Percentiles rank a stretch among this genome's conserved stretches.
These are phyloP conservation scores for Microctonus brassicae DNA, from an alignment of 2,888 invertebrate species.

Conservation along the genomic window DNA sequence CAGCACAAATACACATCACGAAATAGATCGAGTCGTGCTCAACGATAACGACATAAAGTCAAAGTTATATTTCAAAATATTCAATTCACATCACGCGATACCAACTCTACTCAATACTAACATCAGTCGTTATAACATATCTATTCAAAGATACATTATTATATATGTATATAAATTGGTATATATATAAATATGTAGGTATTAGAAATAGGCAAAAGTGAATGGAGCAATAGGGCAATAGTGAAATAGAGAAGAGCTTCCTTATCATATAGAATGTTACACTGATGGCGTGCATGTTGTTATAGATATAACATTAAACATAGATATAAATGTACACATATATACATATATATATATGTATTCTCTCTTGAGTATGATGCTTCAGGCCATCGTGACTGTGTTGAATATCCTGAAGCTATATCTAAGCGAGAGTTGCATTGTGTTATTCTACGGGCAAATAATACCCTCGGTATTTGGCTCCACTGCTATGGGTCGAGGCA, in stretches of 20 bases:
- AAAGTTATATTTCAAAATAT: conserved; percentile 36
- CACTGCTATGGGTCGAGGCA: background rate
- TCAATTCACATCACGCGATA: conserved; percentile 49
- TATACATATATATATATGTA: background rate
- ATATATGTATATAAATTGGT: background rate
- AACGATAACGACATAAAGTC: conserved; percentile 30
- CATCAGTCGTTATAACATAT: conserved; percentile 28
- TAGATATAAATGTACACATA: too few species aligned
- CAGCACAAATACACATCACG: background rate
- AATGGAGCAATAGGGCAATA: too few species aligned
- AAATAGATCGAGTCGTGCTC: conserved; percentile 13
- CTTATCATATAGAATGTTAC: background rate
- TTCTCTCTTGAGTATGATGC: background rate
- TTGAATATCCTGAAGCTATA: conserved; percentile 20
- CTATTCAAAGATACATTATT: too few species aligned
- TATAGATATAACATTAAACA: too few species aligned
- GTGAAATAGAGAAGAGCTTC: too few species aligned
- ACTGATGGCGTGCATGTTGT: conserved; percentile 1
- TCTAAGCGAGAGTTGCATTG: conserved; percentile 39
- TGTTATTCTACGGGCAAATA: conserved; percentile 41
- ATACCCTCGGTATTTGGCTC: conserved; percentile 37
- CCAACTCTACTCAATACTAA: conserved; percentile 46
- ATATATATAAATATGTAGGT: too few species aligned
- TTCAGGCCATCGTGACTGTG: conserved; percentile 16
- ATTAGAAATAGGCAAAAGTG: background rate